A percentile compares a stretch with the other conserved stretches of the same genome.
These are phyloP conservation scores for Helogale parvula DNA, from an alignment of 2,113 vertebrate species.

Conservation along the genomic window DNA sequence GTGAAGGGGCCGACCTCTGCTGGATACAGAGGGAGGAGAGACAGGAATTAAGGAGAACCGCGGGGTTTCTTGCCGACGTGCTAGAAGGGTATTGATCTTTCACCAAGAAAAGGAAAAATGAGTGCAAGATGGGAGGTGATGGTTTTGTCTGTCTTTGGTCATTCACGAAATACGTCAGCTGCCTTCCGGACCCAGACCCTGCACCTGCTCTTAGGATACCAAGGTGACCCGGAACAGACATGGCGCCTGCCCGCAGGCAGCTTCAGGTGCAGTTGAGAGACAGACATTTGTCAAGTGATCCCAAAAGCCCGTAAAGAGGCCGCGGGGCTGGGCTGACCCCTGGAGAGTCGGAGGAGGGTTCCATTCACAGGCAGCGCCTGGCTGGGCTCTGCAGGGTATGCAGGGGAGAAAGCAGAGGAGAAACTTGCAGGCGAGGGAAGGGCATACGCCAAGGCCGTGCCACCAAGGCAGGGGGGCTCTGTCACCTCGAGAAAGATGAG, in stretches of 20 bases:
- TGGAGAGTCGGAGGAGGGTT: background rate
- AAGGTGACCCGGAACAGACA: background rate
- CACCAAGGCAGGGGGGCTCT: background rate
- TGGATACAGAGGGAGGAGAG: background rate
- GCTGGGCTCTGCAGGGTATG: background rate
- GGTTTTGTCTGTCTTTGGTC: background rate
- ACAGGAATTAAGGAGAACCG: background rate
- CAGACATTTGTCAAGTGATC: background rate
- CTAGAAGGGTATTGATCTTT: background rate
- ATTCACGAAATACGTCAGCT: background rate
- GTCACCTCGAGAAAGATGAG: background rate
- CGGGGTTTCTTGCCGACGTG: background rate
- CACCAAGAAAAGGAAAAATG: background rate
- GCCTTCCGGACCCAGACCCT: background rate
- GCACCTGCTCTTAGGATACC: too few species aligned
- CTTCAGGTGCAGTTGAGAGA: background rate
- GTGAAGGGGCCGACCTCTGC: background rate
- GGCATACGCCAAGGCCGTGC: accelerated
- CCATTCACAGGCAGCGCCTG: background rate
- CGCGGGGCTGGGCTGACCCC: background rate
- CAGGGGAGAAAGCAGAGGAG: background rate
- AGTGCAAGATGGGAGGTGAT: background rate
- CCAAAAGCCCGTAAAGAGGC: background rate
- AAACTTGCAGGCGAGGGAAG: background rate
- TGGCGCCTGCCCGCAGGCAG: accelerated